Evolutionary conservation across 2,888 invertebrate species (phyloP).

Genomic region (Mythimna albipuncta): DNA sequence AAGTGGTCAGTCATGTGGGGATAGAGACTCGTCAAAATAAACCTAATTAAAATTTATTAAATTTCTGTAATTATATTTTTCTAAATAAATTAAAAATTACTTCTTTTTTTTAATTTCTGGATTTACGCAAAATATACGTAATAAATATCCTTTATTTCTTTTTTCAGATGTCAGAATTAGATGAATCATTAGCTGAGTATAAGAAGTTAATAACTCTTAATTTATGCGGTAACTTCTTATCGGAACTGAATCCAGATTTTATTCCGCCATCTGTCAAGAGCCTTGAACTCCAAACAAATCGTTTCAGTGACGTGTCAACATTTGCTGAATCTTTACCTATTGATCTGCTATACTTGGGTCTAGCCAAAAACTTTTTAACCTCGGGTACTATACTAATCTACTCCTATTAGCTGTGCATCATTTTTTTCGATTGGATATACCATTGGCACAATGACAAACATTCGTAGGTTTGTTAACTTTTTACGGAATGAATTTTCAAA

Average conservation of each 20-base stretch:
- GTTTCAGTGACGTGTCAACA: slow-evolving; percentile 75
- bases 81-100: too few relatives aligned
- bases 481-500: too few relatives aligned
- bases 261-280: slow-evolving; percentile 82
- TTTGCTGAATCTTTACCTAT: slow-evolving; percentile 80
- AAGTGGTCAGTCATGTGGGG: background rate
- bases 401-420: too few relatives aligned
- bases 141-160: background rate
- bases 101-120: background rate
- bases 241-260: slow-evolving; percentile 74
- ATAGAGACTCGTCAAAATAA: too few relatives aligned
- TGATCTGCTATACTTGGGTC: slow-evolving; percentile 86
- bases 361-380: slow-evolving; percentile 86
- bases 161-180: slow-evolving; percentile 87
- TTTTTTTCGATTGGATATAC: background rate
- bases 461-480: too few relatives aligned
- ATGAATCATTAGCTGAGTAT: slow-evolving; percentile 79
- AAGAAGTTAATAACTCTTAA: slow-evolving; percentile 82
- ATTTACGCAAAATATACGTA: background rate
- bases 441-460: background rate
- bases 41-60: too few relatives aligned
- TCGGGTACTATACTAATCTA: slow-evolving; percentile 68
- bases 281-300: slow-evolving; percentile 89
- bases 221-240: slow-evolving; percentile 84
- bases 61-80: too few relatives aligned